Evolutionary conservation across 2,113 vertebrate genomes (phyloP).

Genomic region (Periophthalmodon schlosseri): DNA sequence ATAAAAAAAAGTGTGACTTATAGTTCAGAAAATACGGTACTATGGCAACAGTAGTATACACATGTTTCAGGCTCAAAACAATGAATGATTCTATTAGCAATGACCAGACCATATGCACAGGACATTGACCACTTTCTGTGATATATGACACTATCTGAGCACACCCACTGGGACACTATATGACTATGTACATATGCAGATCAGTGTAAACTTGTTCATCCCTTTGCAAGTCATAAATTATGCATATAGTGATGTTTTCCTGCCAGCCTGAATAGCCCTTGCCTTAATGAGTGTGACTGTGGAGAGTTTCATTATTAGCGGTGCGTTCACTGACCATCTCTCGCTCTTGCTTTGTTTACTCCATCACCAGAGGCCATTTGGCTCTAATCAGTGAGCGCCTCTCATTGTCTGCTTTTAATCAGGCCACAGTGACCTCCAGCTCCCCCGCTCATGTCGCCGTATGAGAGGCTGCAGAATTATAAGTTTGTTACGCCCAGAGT

Average conservation of each 20-base stretch:
- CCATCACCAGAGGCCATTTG: conserved; percentile 54
- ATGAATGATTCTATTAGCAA: too few species aligned
- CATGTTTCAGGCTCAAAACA: too few species aligned
- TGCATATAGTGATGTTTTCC: conserved; percentile 14
- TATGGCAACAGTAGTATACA: too few species aligned
- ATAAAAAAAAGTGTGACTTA: too few species aligned
- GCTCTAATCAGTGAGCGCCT: conserved; percentile 50
- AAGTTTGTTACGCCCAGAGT: background rate
- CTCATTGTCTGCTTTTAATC: conserved; percentile 64
- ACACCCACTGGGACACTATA: conserved; percentile 18
- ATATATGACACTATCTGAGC: conserved; percentile 63
- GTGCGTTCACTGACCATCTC: conserved; percentile 45
- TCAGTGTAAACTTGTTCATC: conserved; percentile 40
- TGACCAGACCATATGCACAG: conserved; percentile 36
- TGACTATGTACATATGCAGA: conserved; percentile 42
- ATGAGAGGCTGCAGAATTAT: background rate
- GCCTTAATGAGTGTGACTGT: conserved; percentile 32
- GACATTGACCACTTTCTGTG: conserved; percentile 58
- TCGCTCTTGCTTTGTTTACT: conserved; percentile 49
- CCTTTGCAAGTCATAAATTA: conserved; percentile 47
- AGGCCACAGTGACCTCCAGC: conserved; percentile 51
- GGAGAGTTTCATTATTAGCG: conserved; percentile 62
- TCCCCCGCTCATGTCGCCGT: conserved; percentile 12
- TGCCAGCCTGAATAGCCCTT: conserved; percentile 27
- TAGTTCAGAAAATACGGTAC: too few species aligned